A percentile compares a stretch with the other conserved stretches of the same genome.
These are phyloP conservation scores for Helicolenus hilgendorfi DNA, from an alignment of 2,797 vertebrate genomes.

Conservation along the genomic window DNA sequence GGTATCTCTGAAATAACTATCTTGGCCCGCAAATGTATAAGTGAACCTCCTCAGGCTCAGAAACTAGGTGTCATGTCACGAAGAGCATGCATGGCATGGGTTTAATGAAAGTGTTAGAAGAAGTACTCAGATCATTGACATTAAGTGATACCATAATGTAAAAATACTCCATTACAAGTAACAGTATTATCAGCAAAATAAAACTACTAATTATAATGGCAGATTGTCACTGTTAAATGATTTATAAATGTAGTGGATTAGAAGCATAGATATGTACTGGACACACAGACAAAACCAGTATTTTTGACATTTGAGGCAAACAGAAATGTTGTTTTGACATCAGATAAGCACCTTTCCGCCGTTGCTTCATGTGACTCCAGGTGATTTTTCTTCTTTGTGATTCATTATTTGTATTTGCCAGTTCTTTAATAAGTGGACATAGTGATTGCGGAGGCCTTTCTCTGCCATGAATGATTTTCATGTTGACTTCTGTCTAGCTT, in stretches of 20 bases:
- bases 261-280: no score
- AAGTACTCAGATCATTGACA: background rate
- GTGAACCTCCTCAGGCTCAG: background rate
- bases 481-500: background rate
- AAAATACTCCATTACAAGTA: background rate
- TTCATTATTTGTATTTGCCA: background rate
- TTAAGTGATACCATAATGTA: background rate
- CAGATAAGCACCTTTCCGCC: background rate
- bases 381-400: background rate
- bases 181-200: background rate
- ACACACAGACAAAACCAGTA: background rate
- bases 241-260: no score
- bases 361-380: background rate
- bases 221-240: background rate
- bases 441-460: background rate
- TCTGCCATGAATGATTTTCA: background rate
- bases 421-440: background rate
- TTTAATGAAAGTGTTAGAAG: background rate
- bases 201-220: background rate
- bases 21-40: background rate
- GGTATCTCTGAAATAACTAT: slow-evolving; percentile 7
- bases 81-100: background rate
- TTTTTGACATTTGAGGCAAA: background rate
- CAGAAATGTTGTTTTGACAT: background rate
- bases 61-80: background rate